Evolutionary conservation across 1,140 invertebrate species (phyloP), one percentile per base, ranked within the genome.

Genomic region (Sarcophaga peregrina): DNA sequence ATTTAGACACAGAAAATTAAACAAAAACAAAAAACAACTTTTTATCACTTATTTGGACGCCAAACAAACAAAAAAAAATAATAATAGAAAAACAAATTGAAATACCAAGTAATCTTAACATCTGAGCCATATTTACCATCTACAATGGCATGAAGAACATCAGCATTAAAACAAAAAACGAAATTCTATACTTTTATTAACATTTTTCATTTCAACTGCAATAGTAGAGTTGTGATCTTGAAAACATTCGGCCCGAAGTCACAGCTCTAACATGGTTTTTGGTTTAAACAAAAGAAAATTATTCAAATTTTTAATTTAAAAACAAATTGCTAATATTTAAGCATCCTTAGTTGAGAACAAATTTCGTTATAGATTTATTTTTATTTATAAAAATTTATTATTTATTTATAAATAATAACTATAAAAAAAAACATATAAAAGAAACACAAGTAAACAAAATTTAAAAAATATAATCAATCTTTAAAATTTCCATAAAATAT

Each of bases 21-120:
- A 25, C 47, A 76, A 15, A 81, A 74, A 50, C 72, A 62, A 46
- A 54, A 68, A 83, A 84, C 84, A 86, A 78, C 47, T 88, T 89
- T 89, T 89, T 89, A 89, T 89, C 88, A 89, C 88, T 89, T 89
- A 89, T 89, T 89, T 89, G 87, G 88, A 85, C 84, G 80, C 50
- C 50, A 85, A 82, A 85, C 85, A 81, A 88, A 84, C 81, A 85
- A 84, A 84, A 48, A 84, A 54, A 37, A 25, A 82, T 68, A 83
- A 81, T 68, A 85, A 62, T 52, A 83, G 74, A 47, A 74, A 68
- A 81, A 48, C 25, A 75, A 84, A n/a, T 45, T 37, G 1, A 37
- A 37, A 37, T 37, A 37, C 25, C 25, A 37, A 37, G 25, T 37
- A 37, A 37, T 37, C 25, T 37, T 37, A 37, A 37, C 25, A 37